Evolutionary conservation across 2,888 invertebrate species (phyloP), one percentile per base, ranked within the genome.

Genomic region (Hypercompe scribonia): DNA sequence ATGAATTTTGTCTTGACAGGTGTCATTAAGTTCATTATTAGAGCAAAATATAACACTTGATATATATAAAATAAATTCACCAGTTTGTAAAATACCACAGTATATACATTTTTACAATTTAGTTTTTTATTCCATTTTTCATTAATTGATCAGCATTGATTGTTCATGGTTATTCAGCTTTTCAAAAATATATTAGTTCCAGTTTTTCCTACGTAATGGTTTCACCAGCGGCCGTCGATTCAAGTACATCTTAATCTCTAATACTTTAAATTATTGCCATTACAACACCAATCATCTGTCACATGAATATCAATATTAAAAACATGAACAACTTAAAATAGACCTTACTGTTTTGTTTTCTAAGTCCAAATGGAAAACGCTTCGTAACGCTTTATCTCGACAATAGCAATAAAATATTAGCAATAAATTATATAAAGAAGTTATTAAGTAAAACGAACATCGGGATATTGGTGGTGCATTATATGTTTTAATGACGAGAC

Each of bases 351-450:
- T 0, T 21, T 8, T 39, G 24, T 36, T 33, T 34, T 58, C 24
- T 28, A 72, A 58, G 68, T 65, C 31, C 18, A 65, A 65, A 68
- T 58, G 33, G 15, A 67, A 67, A 46, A 28, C 13, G 46, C 46
- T 8, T 61, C 21, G 42, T 42, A 42, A 7, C 34, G n/a, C 34
- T 24, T 33, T 39, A 34, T 70, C 63, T 58, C 42, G 74, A 73
- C 68, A 74, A 69, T 13, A 46, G 42, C 65, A 63, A 76, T 73
- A 73, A 73, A 70, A 66, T 67, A 66, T 61, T 66, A 67, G 70
- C 64, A 66, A 70, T 73, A 73, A 73, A 73, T 73, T 73, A 73
- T 70, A 73, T 66, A 73, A 70, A 73, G 66, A 73, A 70, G 66
- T 73, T 70, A 70, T 70, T 67, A 70, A 70, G 73, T 67, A 66